Base-by-base conservation (phyloP, 2,797 vertebrate genomes). In the Luscinia megarhynchos region DNA sequence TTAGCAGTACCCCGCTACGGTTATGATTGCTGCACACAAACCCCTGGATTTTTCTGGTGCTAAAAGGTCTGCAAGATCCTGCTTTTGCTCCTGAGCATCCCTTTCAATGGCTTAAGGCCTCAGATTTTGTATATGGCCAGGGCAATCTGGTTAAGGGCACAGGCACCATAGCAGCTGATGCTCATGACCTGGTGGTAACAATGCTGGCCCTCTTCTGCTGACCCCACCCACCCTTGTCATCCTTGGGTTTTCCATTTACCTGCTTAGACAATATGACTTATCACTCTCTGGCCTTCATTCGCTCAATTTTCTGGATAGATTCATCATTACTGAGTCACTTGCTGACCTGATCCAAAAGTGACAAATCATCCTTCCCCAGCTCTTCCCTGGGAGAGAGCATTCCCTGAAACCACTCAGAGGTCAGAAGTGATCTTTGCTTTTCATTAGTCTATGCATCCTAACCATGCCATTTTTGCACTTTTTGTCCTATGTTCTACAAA, bases 121-220 rank as follows among this genome's bases (percentile, higher is more conserved):
- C 29, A 61, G 10, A 17, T 57, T 22, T 29, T 23, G 1, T 18
- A 29, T 6, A 10, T 7, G 7, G 6, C 15, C 32, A 48, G 11
- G 3, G 30, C 54, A 30, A 62, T 40, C 32, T 74, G 51, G 19
- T 77, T 40, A 74, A 63, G 8, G 15, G 15, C 14, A 19, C 3
- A 2, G 24, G 6, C 26, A 38, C 30, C 6, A 10, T 1, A 69
- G 43, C 22, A 83, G 22, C 41, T 80, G 32, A 67, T 40, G 18
- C 8, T 83, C 9, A 46, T 1, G 1, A 68, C 10, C 11, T 2
- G 0, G 5, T 36, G 30, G 51, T 30, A 58, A 22, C 34, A 64
- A 16, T 12, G 20, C 8, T 2, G 6, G 21, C 7, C 5, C 5
- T 54, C 11, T 61, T 81, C 57, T 77, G 40, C 38, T 66, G 24